Percentiles rank a stretch among this genome's conserved stretches.
phyloP scores from a whole-genome alignment of 2,888 invertebrate genomes.

The Plebejus anna region DNA sequence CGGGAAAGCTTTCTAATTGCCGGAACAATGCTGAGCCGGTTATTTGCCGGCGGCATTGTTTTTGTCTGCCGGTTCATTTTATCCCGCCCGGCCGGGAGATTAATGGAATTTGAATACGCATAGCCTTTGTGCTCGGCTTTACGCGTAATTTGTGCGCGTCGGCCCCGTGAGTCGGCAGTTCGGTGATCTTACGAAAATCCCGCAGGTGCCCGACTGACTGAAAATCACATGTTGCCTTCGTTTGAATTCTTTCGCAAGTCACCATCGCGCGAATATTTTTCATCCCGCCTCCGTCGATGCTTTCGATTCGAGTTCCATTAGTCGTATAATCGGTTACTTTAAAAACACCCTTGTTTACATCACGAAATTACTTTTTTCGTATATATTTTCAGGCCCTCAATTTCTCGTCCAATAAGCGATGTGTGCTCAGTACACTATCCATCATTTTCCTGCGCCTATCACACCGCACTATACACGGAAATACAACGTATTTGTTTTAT shows the following conservation, averaged over 20 bases:
- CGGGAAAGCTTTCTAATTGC: slow-evolving; percentile 81
- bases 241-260: slow-evolving; percentile 47
- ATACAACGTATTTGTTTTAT: slow-evolving; percentile 70
- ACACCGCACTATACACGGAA: slow-evolving; percentile 50
- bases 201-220: slow-evolving; percentile 58
- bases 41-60: slow-evolving; percentile 79
- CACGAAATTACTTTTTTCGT: slow-evolving; percentile 40
- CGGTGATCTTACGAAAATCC: slow-evolving; percentile 60
- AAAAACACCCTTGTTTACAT: slow-evolving; percentile 37
- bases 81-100: slow-evolving; percentile 73
- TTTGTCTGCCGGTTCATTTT: slow-evolving; percentile 79
- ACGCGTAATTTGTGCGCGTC: slow-evolving; percentile 77
- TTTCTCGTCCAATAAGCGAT: slow-evolving; percentile 62
- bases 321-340: slow-evolving; percentile 30
- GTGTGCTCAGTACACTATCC: slow-evolving; percentile 72
- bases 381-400: slow-evolving; percentile 50
- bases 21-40: slow-evolving; percentile 80
- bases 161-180: slow-evolving; percentile 73
- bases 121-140: slow-evolving; percentile 78
- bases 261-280: slow-evolving; percentile 48
- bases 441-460: slow-evolving; percentile 65
- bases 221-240: slow-evolving; percentile 52
- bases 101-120: slow-evolving; percentile 80
- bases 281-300: slow-evolving; percentile 42
- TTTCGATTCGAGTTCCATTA: slow-evolving; percentile 30